Evolutionary conservation across 1,140 invertebrate species (phyloP), one percentile per base, ranked within the genome.

Genomic region (Danaus melanippus): DNA sequence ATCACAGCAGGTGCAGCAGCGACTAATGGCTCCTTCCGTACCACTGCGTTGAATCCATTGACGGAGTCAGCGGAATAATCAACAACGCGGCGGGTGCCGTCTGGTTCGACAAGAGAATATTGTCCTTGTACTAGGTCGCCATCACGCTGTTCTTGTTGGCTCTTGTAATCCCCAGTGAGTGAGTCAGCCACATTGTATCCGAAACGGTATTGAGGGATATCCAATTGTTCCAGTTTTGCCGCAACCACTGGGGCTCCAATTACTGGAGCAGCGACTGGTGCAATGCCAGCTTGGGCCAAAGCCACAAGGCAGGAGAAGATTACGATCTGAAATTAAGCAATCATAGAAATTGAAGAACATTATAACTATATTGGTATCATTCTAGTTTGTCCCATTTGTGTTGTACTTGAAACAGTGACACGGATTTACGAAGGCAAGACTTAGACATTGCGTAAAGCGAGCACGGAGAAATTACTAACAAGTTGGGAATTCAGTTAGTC

Each of bases 181-280:
- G 84, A 88, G 65, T 92, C 91, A 53, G 91, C 90, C 5, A 92
- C 90, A 60, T 91, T 89, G 64, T 92, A 92, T n/a, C 88, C 88
- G 60, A 91, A 92, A 59, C 89, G 87, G 84, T 92, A 92, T 52
- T 91, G 90, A 2, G 91, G 90, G 54, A 90, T 88, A 59, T 89
- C 87, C 64, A 89, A 89, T 48, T 88, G 86, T 59, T 88, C 88
- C 0, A 83, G 63, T 17, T 71, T 68, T 0, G 79, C 79, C 2
- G 76, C 68, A 1, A 76, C 74, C 0, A 79, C 71, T 15, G 82
- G 77, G 21, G 84, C 84, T 6, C 64, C 68, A 5, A 81, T 75
- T 45, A 79, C 67, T 5, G 87, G 83, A 1, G 79, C 73, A 9
- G 80, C 78, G 0, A 68, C 68, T 32, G 78, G 72, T 49, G 84